Conservation (phyloP, 2,113 vertebrate genomes). For the Protobothrops flavoviridis region DNA sequence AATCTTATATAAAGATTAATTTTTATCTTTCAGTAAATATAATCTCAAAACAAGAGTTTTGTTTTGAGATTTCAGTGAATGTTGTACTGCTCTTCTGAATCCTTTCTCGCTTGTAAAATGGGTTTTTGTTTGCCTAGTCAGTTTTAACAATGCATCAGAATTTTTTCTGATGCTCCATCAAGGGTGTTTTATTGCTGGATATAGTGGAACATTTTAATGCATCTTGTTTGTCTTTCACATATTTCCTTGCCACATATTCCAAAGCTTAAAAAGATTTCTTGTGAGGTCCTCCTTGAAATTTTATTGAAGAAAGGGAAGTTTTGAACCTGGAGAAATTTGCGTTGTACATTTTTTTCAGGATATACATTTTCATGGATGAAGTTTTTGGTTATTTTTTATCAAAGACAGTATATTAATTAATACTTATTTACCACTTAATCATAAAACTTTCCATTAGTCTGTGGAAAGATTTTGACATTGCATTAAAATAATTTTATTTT, state of each 20-base stretch:
- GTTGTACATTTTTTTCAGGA: too few species aligned
- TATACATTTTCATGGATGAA: not conserved
- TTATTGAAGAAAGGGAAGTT: not conserved
- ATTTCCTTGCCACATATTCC: not conserved
- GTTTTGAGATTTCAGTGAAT: not conserved
- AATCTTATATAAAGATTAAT: not conserved
- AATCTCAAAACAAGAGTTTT: not conserved
- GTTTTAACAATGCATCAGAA: not conserved
- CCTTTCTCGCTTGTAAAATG: not conserved
- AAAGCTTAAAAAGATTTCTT: not conserved
- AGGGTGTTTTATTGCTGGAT: not conserved
- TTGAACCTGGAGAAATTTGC: not conserved
- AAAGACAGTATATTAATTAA: not conserved
- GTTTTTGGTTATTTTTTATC: not conserved
- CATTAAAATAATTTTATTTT: not conserved
- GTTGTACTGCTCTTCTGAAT: not conserved
- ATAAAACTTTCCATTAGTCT: not conserved
- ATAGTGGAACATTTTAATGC: not conserved
- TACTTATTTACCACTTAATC: not conserved
- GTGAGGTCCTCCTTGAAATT: not conserved
- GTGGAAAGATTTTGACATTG: not conserved
- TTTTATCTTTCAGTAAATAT: not conserved
- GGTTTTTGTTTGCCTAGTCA: not conserved
- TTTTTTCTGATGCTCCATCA: not conserved
- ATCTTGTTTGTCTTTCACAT: not conserved